A percentile compares a stretch with the other conserved stretches of the same genome.
These are phyloP conservation scores for Eunapius fragilis DNA, from an alignment of 37 sponge, comb jelly and placozoan species.

Conservation along the genomic window DNA sequence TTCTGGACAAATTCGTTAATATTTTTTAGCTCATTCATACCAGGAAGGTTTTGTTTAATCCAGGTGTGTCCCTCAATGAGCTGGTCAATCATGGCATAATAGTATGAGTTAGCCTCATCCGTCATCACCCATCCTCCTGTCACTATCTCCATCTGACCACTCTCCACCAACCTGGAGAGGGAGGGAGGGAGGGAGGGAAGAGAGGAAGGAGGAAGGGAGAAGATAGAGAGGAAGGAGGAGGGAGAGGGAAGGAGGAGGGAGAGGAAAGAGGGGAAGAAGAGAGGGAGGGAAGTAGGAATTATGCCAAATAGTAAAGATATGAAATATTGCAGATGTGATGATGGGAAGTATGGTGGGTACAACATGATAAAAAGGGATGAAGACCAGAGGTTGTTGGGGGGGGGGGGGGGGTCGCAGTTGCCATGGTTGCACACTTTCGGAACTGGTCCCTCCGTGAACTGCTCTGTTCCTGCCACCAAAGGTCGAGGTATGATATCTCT, in stretches of 20 bases:
- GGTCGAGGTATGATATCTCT: slow-evolving; percentile 84
- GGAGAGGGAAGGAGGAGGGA: neutral
- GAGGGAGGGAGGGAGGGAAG: neutral
- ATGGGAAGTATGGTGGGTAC: too few relatives aligned
- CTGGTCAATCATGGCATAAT: slow-evolving; percentile 91
- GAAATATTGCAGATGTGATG: too few relatives aligned
- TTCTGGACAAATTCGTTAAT: too few relatives aligned
- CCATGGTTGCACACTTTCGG: slow-evolving; percentile 36
- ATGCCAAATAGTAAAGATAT: neutral
- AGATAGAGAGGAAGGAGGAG: neutral
- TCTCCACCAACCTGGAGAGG: slow-evolving; percentile 52
- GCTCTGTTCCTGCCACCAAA: slow-evolving; percentile 87
- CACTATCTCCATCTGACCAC: slow-evolving; percentile 93
- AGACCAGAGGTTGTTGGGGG: too few relatives aligned
- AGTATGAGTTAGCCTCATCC: slow-evolving; percentile 98
- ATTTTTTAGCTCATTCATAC: slow-evolving; percentile 6
- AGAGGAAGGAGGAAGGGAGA: neutral
- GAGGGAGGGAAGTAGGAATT: neutral
- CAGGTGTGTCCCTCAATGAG: slow-evolving; percentile 94
- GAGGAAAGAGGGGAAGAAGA: neutral
- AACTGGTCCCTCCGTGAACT: slow-evolving; percentile 37
- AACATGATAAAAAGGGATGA: too few relatives aligned
- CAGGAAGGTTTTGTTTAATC: slow-evolving; percentile 76
- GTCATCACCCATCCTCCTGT: slow-evolving; percentile 99
- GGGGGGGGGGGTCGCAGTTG: too few relatives aligned